Percentiles rank a stretch among this genome's conserved stretches.
Conservation (phyloP, 2,888 invertebrate species). For the Agelastica alni region DNA sequence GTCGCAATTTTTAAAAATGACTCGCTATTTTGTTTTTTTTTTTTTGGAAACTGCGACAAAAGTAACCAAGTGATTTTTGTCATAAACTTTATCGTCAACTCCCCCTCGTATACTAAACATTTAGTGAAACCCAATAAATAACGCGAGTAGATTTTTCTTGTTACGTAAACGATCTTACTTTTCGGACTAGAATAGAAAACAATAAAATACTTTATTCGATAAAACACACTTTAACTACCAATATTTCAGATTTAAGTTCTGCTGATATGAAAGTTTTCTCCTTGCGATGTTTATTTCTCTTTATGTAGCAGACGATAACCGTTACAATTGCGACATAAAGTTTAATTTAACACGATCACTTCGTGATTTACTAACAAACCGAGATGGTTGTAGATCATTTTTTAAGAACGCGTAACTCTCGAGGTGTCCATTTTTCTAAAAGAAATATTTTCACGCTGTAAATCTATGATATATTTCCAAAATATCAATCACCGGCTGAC, state of each 20-base stretch:
- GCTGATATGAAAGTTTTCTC: conserved; percentile 50
- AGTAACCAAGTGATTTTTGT: no score
- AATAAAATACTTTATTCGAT: conserved; percentile 49
- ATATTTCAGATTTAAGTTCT: conserved; percentile 51
- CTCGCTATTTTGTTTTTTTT: no score
- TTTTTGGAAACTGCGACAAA: no score
- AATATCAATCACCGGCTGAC: no score
- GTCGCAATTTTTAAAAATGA: no score
- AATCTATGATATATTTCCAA: no score
- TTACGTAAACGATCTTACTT: conserved; percentile 41
- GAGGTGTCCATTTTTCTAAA: neutral
- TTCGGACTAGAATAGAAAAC: conserved; percentile 44
- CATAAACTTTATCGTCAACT: no score
- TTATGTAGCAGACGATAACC: conserved; percentile 39
- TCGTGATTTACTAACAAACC: conserved; percentile 29
- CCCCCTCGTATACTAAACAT: no score
- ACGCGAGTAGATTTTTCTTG: no score
- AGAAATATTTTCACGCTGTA: neutral
- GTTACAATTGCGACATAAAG: conserved; percentile 33
- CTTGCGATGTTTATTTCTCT: conserved; percentile 39
- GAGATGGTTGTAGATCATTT: neutral
- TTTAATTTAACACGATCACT: conserved; percentile 30
- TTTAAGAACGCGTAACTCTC: neutral
- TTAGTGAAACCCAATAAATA: no score
- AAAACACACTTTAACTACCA: conserved; percentile 47